These are phyloP conservation scores for Oligia strigilis DNA, from an alignment of 2,888 invertebrate species.

Conservation along the genomic window DNA sequence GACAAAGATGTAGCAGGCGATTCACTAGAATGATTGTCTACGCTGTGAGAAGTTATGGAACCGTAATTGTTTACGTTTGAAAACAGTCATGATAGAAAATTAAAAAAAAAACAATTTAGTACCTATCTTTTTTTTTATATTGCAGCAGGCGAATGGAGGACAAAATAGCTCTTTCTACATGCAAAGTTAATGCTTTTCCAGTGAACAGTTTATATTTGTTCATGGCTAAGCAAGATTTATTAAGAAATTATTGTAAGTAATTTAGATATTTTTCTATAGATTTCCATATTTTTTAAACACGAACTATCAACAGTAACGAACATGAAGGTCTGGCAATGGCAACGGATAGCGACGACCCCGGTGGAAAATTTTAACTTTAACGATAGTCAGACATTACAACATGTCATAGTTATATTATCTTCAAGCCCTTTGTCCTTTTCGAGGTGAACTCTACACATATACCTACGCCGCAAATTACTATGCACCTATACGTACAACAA, in stretches of 20 bases:
- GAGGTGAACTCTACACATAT: slow-evolving; percentile 31
- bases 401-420: slow-evolving; percentile 33
- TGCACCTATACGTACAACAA: not conserved
- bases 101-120: no score
- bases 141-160: not conserved
- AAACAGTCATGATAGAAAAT: not conserved
- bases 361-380: slow-evolving; percentile 59
- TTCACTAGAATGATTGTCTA: not conserved
- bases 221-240: slow-evolving; percentile 23
- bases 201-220: slow-evolving; percentile 31
- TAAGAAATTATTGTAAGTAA: slow-evolving; percentile 4
- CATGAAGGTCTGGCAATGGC: slow-evolving; percentile 54
- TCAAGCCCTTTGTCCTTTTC: slow-evolving; percentile 49
- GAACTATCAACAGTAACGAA: slow-evolving; percentile 46
- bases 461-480: slow-evolving; percentile 23
- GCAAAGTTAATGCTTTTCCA: slow-evolving; percentile 17
- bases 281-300: slow-evolving; percentile 29
- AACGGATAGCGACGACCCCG: slow-evolving; percentile 46
- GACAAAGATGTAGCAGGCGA: not conserved
- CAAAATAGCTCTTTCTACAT: not conserved
- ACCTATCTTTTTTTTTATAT: not conserved
- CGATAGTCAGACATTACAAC: slow-evolving; percentile 48
- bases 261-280: slow-evolving; percentile 17
- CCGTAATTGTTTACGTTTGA: not conserved
- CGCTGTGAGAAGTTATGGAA: slow-evolving; percentile 17